phyloP scores from a whole-genome alignment of 1,140 invertebrate genomes.

The Latrodectus geometricus region DNA sequence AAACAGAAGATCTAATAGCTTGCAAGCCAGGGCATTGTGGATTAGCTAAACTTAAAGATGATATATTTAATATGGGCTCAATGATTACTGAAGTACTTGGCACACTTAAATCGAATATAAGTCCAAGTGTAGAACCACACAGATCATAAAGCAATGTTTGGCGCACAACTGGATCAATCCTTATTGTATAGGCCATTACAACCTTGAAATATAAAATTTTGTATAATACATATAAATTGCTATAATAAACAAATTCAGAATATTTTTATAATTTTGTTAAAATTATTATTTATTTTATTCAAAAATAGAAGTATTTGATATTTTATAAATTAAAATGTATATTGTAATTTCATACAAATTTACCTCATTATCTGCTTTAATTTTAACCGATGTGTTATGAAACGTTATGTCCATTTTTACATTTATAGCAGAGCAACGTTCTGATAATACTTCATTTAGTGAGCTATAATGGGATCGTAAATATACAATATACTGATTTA shows the following conservation, averaged over 20 bases:
- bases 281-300: constrained; percentile 13
- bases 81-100: constrained; percentile 92
- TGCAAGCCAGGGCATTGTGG: constrained; percentile 90
- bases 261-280: background rate
- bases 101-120: constrained; percentile 94
- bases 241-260: background rate
- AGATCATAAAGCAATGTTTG: constrained; percentile 93
- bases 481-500: constrained; percentile 87
- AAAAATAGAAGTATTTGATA: background rate
- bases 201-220: constrained; percentile 66
- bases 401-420: constrained; percentile 95
- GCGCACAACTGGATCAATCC: constrained; percentile 86
- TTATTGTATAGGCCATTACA: constrained; percentile 83
- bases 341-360: background rate
- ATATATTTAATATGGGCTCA: constrained; percentile 88
- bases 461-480: constrained; percentile 83
- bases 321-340: constrained; percentile 4
- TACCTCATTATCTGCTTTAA: constrained; percentile 64
- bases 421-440: constrained; percentile 92
- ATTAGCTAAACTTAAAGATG: constrained; percentile 77
- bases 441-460: constrained; percentile 85
- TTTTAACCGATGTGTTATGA: constrained; percentile 79
- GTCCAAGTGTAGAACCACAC: constrained; percentile 90
- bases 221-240: background rate
- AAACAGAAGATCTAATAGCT: constrained; percentile 86